Percentiles rank a stretch among this genome's conserved stretches.
phyloP scores from a whole-genome alignment of 2,113 vertebrate genomes.

The Oreotragus oreotragus region DNA sequence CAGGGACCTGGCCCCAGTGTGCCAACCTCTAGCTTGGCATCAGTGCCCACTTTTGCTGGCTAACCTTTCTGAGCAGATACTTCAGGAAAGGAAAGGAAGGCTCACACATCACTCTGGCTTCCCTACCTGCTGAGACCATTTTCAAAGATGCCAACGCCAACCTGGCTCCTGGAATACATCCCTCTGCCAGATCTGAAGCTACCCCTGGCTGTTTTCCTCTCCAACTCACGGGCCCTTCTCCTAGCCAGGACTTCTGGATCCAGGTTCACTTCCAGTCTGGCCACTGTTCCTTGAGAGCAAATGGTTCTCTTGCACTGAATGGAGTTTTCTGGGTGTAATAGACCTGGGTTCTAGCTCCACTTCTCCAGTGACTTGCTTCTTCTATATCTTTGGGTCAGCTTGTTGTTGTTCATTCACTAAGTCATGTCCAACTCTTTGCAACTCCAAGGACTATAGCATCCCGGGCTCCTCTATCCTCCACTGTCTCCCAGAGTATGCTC shows the following conservation, averaged over 20 bases:
- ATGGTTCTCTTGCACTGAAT: background rate
- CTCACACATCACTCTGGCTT: background rate
- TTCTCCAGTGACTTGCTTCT: background rate
- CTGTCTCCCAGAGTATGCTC: background rate
- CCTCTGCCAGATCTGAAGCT: background rate
- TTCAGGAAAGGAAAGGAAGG: background rate
- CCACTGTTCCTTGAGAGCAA: background rate
- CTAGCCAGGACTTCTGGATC: background rate
- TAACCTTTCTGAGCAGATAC: background rate
- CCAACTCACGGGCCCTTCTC: background rate
- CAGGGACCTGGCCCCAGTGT: background rate
- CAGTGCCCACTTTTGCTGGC: background rate
- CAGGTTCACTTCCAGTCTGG: background rate
- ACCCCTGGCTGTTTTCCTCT: background rate
- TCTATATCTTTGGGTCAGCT: background rate
- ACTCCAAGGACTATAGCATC: background rate
- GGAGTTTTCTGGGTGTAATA: background rate
- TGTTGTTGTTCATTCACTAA: background rate
- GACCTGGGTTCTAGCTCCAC: background rate
- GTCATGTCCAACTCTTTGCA: background rate
- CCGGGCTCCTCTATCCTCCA: background rate
- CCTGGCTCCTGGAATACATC: background rate
- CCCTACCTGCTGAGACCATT: background rate
- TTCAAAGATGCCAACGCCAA: background rate
- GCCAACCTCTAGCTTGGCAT: background rate